phyloP scores from a whole-genome alignment of 2,888 invertebrate genomes.

The Zaprionus obscuricornis region DNA sequence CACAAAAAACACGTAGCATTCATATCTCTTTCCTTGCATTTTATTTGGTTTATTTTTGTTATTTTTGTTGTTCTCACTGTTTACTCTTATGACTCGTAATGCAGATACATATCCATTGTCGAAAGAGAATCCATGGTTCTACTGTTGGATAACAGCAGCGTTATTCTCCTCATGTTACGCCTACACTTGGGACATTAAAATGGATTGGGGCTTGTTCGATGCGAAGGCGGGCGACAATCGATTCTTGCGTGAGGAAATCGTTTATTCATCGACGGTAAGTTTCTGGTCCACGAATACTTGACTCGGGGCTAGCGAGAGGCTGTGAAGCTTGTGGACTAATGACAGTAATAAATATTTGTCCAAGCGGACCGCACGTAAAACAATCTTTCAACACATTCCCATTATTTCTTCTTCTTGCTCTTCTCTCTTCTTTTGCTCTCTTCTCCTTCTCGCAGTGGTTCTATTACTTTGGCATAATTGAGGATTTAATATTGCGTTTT shows the following conservation, averaged over 20 bases:
- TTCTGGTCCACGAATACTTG: conserved; percentile 57
- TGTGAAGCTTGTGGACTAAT: conserved; percentile 45
- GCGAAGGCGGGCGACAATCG: conserved; percentile 89
- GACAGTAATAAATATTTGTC: conserved; percentile 65
- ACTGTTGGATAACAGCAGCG: conserved; percentile 88
- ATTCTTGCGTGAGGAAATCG: conserved; percentile 90
- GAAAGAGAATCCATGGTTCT: conserved; percentile 87
- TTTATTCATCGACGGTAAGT: conserved; percentile 89
- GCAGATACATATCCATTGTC: conserved; percentile 76
- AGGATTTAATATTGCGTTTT: conserved; percentile 91
- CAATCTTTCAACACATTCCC: conserved; percentile 54
- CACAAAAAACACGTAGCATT: conserved; percentile 14
- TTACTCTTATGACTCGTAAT: neutral
- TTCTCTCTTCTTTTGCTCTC: conserved; percentile 47
- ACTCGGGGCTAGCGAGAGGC: neutral
- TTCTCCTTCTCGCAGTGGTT: conserved; percentile 84
- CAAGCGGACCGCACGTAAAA: conserved; percentile 52
- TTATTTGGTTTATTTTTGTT: too few species aligned
- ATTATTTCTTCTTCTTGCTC: conserved; percentile 31
- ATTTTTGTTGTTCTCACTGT: too few species aligned
- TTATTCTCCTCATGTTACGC: conserved; percentile 91
- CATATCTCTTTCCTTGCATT: neutral
- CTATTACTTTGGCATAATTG: conserved; percentile 93
- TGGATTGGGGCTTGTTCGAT: conserved; percentile 95
- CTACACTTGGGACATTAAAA: conserved; percentile 93